Base-by-base conservation (phyloP, 1,140 invertebrate genomes). In the Cyclina sinensis region DNA sequence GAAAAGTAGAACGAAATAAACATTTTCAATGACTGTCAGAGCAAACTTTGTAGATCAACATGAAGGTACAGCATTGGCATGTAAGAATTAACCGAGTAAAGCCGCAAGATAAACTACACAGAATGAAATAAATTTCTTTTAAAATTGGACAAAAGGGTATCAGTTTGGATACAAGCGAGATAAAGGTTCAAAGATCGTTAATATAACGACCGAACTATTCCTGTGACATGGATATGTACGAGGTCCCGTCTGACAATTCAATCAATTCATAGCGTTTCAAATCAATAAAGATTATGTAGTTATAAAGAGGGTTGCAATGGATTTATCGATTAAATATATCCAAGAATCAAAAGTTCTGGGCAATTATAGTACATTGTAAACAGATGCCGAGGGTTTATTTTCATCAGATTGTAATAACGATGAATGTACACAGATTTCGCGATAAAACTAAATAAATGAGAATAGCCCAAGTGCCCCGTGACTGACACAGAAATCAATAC, bases 211-310 rank as follows among this genome's bases (percentile, higher is more conserved):
- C 18, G 11, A 81, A 81, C 32, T 81, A 81, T 81, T 62, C 59
- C 74, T 81, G 57, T 81, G 54, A 39, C 35, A 65, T 62, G 59
- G 54, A 62, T 81, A 62, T 65, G 39, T 27, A 81, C 51, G 21
- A 62, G 59, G 35, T 81, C 35, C 54, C 30, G 74, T 30, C 74
- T 51, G 74, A 54, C 65, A 70, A 27, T 35, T 70, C n/a, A 81
- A 81, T 81, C 54, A 65, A 81, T 81, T 65, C 79, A 81, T 65
- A 81, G 51, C 48, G 35, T 81, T 81, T 81, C 39, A 51, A 84
- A 84, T 84, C 82, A 73, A 84, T 84, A 84, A 73, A 84, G 82
- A 84, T 84, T 73, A 73, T 73, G 82, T 84, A 35, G 62, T 35
- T 84, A 73, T 73, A 70, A 54, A 54, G 43, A 57, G 54, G 51